Evolutionary conservation across 2,113 vertebrate species (phyloP).

Genomic region (Lanius collurio): DNA sequence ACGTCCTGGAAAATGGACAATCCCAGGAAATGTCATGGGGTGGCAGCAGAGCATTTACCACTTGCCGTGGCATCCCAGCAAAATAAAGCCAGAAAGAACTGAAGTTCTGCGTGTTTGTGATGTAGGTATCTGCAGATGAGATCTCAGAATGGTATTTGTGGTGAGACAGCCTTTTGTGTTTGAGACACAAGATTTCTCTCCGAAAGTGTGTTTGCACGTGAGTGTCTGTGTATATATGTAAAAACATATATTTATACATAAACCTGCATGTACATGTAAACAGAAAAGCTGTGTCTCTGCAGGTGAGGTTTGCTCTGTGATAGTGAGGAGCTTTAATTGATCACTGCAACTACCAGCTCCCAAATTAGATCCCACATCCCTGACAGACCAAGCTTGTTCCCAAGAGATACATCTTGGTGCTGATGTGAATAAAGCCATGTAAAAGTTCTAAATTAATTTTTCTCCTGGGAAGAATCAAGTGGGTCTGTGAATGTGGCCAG

Average conservation of each 20-base stretch:
- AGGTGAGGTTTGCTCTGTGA: background rate
- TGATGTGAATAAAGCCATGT: background rate
- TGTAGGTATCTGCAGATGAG: background rate
- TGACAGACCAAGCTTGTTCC: background rate
- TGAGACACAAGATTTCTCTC: background rate
- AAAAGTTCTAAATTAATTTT: background rate
- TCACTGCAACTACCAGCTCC: background rate
- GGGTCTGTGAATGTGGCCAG: background rate
- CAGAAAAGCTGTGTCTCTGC: background rate
- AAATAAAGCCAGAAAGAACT: background rate
- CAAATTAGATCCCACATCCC: background rate
- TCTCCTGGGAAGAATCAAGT: background rate
- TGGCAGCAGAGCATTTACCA: conserved; percentile 68
- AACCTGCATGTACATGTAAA: rapidly evolving
- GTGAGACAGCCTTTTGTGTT: background rate
- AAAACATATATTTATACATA: background rate
- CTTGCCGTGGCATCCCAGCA: background rate
- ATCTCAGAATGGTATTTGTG: background rate
- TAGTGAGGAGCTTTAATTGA: background rate
- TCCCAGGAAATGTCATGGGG: conserved; percentile 35
- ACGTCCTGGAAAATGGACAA: background rate
- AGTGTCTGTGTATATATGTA: rapidly evolving
- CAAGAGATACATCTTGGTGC: background rate
- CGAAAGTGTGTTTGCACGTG: background rate
- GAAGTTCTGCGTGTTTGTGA: background rate